These are phyloP conservation scores for Origma solitaria DNA, from an alignment of 2,113 vertebrate species.

Conservation along the genomic window DNA sequence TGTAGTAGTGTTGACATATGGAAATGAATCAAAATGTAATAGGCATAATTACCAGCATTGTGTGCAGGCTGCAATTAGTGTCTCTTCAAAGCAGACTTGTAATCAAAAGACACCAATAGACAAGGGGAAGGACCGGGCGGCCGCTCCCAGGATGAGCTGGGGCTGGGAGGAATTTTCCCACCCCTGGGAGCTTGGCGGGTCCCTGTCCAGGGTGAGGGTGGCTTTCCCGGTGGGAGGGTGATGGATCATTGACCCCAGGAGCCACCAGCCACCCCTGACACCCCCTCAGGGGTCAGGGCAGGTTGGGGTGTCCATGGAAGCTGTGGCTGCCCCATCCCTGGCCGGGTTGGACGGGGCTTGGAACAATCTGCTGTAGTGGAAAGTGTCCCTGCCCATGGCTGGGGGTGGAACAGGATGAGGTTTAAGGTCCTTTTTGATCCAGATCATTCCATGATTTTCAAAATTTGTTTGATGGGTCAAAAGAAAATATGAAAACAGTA, in stretches of 20 bases:
- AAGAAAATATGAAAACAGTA: background rate
- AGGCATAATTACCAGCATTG: conserved; percentile 82
- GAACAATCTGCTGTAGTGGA: background rate
- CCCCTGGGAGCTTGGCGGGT: background rate
- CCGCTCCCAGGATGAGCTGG: background rate
- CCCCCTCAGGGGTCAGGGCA: background rate
- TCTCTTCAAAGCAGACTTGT: conserved; percentile 78
- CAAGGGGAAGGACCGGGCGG: conserved; percentile 54
- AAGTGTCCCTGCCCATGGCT: background rate
- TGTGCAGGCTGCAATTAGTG: conserved; percentile 82
- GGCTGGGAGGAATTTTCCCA: conserved; percentile 32
- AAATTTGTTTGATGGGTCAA: background rate
- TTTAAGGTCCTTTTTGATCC: background rate
- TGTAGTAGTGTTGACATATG: conserved; percentile 80
- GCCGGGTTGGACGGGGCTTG: background rate
- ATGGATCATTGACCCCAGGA: background rate
- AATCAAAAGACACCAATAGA: conserved; percentile 79
- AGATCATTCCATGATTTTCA: background rate
- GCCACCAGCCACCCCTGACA: background rate
- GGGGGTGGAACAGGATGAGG: too few species aligned
- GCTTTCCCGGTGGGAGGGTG: accelerated
- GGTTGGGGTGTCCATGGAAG: background rate
- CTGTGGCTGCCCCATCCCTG: too few species aligned
- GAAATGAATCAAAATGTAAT: conserved; percentile 85
- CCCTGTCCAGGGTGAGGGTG: accelerated